phyloP scores from a whole-genome alignment of 2,797 vertebrate genomes.

The Sebastolobus alascanus region DNA sequence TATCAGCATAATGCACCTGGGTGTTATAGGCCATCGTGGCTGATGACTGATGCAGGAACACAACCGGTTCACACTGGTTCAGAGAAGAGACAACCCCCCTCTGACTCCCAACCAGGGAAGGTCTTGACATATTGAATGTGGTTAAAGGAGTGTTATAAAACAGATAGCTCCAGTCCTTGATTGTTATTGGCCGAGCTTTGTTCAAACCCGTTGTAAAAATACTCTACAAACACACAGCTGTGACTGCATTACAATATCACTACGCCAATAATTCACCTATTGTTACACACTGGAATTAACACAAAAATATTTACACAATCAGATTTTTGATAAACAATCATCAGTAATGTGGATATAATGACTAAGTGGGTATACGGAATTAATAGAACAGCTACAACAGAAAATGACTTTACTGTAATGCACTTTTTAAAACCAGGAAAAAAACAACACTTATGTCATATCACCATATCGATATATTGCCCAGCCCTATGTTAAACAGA shows the following conservation, averaged over 20 bases:
- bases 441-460: no score
- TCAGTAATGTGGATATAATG: no score
- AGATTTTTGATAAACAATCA: no score
- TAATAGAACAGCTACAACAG: no score
- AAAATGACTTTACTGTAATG: no score
- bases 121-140: constrained; percentile 39
- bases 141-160: constrained; percentile 43
- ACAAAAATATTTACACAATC: no score
- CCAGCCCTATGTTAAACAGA: background rate
- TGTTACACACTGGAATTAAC: background rate
- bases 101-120: background rate
- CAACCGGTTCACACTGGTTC: constrained; percentile 49
- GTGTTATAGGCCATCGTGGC: constrained; percentile 24
- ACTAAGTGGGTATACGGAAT: no score
- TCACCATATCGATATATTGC: no score
- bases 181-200: background rate
- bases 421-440: no score
- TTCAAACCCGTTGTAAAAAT: background rate
- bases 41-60: constrained; percentile 26
- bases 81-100: constrained; percentile 35
- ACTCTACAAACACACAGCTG: background rate
- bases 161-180: background rate
- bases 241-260: background rate
- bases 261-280: background rate
- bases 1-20: constrained; percentile 52